Evolutionary conservation across 2,113 vertebrate species (phyloP), one percentile per base, ranked within the genome.

Genomic region (Cyphomyrus discorhynchus): DNA sequence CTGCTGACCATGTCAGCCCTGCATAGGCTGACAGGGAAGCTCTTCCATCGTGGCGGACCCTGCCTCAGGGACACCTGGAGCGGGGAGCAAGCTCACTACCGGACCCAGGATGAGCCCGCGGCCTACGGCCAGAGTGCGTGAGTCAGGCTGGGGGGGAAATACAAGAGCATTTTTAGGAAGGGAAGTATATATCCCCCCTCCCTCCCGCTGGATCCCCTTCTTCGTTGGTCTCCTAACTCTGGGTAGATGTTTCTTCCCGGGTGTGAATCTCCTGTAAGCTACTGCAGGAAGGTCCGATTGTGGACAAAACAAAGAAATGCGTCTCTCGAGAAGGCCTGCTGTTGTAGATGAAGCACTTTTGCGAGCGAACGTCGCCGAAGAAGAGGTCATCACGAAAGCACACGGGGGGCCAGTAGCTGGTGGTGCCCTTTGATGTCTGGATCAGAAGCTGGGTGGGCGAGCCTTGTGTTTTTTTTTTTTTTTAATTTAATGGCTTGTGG

Each of bases 11-110:
- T 96, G 96, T 95, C 95, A 85, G 93, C 94, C 89, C 93, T 96
- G 92, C 94, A 96, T 90, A 95, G 93, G 91, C 93, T 96, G 91
- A 94, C 94, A 86, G 95, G 90, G 91, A 94, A 93, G 92, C 93
- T 96, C 87, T 94, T 96, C 91, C 95, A 94, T 31, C 94, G 94
- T 49, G 90, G 92, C 1, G 92, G 95, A 87, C 95, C 94, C 31
- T 93, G 94, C 90, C 91, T 94, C 21, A 94, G 94, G 74, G 94
- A 95, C 90, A 39, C 92, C 3, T 91, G 90, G 88, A 39, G 80
- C 84, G 94, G 93, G 66, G 93, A 93, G 91, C 94, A 91, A 91
- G 87, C 90, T 91, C 92, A 92, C 87, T 90, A 91, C 90, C 93
- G 89, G 89, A 92, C 93, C 90, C 93, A 93, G 93, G 94, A 96